Conservation (phyloP, 1,140 invertebrate genomes). For the Zaprionus vittiger region DNA sequence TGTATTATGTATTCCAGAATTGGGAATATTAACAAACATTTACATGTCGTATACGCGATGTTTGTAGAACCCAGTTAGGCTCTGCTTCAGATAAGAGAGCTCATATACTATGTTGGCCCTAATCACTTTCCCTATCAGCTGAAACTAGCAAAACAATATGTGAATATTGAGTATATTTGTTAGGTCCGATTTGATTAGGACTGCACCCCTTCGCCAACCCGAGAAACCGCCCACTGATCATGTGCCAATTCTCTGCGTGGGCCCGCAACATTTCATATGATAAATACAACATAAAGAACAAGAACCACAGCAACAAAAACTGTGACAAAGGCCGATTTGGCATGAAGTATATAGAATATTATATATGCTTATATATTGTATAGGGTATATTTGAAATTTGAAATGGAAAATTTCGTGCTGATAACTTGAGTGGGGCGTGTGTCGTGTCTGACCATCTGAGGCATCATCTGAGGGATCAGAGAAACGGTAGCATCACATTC, state of each 20-base stretch:
- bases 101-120: slow-evolving; percentile 22
- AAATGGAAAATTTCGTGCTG: slow-evolving; percentile 45
- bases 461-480: slow-evolving; percentile 7
- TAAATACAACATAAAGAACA: slow-evolving; percentile 22
- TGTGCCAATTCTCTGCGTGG: slow-evolving; percentile 64
- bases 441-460: slow-evolving; percentile 35
- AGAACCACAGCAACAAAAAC: background rate
- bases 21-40: slow-evolving; percentile 14
- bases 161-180: slow-evolving; percentile 26
- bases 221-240: slow-evolving; percentile 37
- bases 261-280: slow-evolving; percentile 30
- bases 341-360: slow-evolving; percentile 9
- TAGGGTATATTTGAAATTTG: slow-evolving; percentile 26
- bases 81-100: background rate
- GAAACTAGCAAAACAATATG: slow-evolving; percentile 22
- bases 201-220: background rate
- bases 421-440: slow-evolving; percentile 15
- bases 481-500: slow-evolving; percentile 22
- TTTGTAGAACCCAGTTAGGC: background rate
- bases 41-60: slow-evolving; percentile 28
- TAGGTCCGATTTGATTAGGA: slow-evolving; percentile 42
- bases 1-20: slow-evolving; percentile 16
- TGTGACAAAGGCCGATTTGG: slow-evolving; percentile 28
- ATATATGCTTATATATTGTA: slow-evolving; percentile 26
- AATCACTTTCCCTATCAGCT: slow-evolving; percentile 45